Evolutionary conservation across 2,888 invertebrate species (phyloP).

Genomic region (Zaprionus lineosus): DNA sequence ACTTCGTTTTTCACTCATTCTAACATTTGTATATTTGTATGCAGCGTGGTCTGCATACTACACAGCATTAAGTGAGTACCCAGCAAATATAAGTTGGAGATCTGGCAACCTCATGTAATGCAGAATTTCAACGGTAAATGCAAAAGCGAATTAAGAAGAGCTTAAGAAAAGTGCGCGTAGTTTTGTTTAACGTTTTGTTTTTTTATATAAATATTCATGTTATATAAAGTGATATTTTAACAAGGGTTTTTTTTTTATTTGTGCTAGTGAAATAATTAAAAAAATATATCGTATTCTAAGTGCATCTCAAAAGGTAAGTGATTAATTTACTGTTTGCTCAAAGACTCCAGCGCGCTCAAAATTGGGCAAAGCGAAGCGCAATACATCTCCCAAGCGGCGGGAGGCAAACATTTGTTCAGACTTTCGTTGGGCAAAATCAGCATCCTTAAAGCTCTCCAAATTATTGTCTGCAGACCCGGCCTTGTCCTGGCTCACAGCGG

Average conservation of each 20-base stretch:
- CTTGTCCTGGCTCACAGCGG: conserved; percentile 75
- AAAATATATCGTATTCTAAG: conserved; percentile 1
- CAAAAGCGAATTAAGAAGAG: conserved; percentile 16
- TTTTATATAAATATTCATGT: too few relatives aligned
- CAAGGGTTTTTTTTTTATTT: too few relatives aligned
- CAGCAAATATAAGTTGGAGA: neutral
- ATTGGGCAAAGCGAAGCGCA: conserved; percentile 70
- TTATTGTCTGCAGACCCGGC: conserved; percentile 64
- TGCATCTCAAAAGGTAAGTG: conserved; percentile 24
- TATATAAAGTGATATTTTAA: too few relatives aligned
- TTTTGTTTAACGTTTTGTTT: conserved; percentile 14
- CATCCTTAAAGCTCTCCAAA: conserved; percentile 70
- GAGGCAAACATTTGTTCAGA: conserved; percentile 67
- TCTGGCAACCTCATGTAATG: conserved; percentile 27
- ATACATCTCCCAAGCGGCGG: conserved; percentile 62
- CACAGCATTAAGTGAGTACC: neutral
- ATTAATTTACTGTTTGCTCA: conserved; percentile 15
- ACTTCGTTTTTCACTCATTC: too few relatives aligned
- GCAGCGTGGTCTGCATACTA: neutral
- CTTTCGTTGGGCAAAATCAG: conserved; percentile 65
- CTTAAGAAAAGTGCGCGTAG: conserved; percentile 31
- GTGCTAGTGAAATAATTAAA: neutral
- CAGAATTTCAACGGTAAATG: conserved; percentile 48
- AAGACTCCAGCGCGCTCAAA: conserved; percentile 77
- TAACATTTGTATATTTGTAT: neutral